Percentiles rank a stretch among this genome's conserved stretches.
Evolutionary conservation across 2,888 invertebrate genomes (phyloP).

Genomic region (Clusia tigrina): DNA sequence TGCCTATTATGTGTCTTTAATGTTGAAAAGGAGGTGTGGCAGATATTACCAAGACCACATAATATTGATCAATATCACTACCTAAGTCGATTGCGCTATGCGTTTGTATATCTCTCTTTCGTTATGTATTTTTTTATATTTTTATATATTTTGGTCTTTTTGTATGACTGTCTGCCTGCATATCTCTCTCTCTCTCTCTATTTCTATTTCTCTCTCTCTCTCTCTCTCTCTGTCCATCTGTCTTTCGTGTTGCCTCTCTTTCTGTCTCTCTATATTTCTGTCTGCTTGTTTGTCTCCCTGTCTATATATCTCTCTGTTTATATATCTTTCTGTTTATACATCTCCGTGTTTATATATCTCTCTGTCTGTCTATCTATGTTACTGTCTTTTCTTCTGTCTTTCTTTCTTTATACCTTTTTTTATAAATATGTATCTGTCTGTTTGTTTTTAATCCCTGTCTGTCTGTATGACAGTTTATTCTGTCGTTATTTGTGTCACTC

Average conservation of each 20-base stretch:
- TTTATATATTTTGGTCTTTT: too few relatives aligned
- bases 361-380: neutral
- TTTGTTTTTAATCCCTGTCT: neutral
- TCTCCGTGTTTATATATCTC: neutral
- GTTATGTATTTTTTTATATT: too few relatives aligned
- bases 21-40: too few relatives aligned
- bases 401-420: neutral
- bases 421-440: conserved; percentile 10
- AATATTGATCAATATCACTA: too few relatives aligned
- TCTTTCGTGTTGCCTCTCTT: neutral
- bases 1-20: too few relatives aligned
- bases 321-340: neutral
- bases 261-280: neutral
- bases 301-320: neutral
- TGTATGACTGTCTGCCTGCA: neutral
- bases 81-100: too few relatives aligned
- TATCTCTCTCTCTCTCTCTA: neutral
- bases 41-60: too few relatives aligned
- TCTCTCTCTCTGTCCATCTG: neutral
- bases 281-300: neutral
- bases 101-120: too few relatives aligned
- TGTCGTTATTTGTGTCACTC: too few relatives aligned
- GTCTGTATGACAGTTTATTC: too few relatives aligned
- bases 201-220: conserved; percentile 2
- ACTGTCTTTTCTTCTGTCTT: neutral